Percentiles rank a stretch among this genome's conserved stretches.
phyloP scores from a whole-genome alignment of 2,888 invertebrate genomes.

The Pheosia tremula region DNA sequence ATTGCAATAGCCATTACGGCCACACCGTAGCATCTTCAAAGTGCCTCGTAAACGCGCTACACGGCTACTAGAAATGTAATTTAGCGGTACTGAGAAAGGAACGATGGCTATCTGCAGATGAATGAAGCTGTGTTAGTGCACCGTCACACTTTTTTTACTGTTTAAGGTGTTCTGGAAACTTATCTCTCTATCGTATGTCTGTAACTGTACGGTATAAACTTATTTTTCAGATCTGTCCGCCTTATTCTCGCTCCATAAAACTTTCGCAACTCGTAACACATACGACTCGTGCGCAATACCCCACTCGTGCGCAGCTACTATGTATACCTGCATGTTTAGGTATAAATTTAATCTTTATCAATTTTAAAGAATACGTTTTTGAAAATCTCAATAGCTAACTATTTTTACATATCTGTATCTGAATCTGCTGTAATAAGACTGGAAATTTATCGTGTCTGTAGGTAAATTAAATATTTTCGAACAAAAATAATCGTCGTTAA shows the following conservation, averaged over 20 bases:
- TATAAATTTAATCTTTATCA: neutral
- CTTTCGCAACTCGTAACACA: conserved; percentile 58
- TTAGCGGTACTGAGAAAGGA: conserved; percentile 81
- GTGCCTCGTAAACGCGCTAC: conserved; percentile 80
- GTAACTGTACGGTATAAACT: conserved; percentile 59
- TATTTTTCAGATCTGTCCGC: conserved; percentile 61
- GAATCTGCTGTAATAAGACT: neutral
- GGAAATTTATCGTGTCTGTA: no score
- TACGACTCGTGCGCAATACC: conserved; percentile 40
- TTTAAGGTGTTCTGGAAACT: conserved; percentile 76
- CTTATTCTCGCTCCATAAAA: conserved; percentile 56
- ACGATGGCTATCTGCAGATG: conserved; percentile 76
- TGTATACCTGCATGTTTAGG: conserved; percentile 20
- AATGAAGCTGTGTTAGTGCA: conserved; percentile 71
- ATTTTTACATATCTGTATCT: no score
- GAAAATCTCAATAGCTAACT: neutral
- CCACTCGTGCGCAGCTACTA: conserved; percentile 21
- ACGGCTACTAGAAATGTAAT: conserved; percentile 82
- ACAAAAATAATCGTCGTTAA: no score
- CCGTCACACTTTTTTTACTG: conserved; percentile 71
- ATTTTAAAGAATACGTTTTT: neutral
- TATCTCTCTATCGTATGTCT: conserved; percentile 66
- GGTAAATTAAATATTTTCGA: no score
- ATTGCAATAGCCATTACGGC: conserved; percentile 80
- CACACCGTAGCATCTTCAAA: conserved; percentile 79